A percentile compares a stretch with the other conserved stretches of the same genome.
Evolutionary conservation across 2,113 vertebrate genomes (phyloP).

Genomic region (Callithrix jacchus): DNA sequence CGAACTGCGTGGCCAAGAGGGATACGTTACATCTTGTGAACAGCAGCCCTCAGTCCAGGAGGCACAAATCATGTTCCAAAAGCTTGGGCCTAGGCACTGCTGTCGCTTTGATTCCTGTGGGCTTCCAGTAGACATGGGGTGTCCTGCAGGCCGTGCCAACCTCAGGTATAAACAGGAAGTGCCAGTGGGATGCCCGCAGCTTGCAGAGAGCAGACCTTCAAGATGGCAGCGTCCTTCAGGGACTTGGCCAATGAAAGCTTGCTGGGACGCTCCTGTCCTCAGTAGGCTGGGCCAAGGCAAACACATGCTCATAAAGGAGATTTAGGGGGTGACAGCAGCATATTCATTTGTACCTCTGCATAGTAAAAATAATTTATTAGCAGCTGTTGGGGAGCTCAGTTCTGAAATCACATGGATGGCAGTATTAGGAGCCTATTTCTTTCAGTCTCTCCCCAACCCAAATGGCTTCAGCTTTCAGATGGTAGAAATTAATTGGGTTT

Average conservation of each 20-base stretch:
- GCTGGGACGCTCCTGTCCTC: background rate
- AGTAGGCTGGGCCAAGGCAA: constrained; percentile 53
- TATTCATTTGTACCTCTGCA: constrained; percentile 66
- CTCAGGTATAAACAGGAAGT: background rate
- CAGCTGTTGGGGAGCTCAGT: constrained; percentile 57
- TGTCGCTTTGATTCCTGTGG: accelerated
- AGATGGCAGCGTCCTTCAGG: background rate
- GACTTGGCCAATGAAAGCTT: background rate
- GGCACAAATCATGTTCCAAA: background rate
- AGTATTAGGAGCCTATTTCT: background rate
- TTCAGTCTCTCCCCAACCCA: background rate
- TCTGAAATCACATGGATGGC: background rate
- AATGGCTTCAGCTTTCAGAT: background rate
- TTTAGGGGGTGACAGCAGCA: constrained; percentile 65
- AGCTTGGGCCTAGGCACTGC: accelerated
- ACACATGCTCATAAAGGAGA: constrained; percentile 48
- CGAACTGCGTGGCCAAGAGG: background rate
- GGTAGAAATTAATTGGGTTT: constrained; percentile 23
- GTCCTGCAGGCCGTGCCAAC: background rate
- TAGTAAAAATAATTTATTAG: constrained; percentile 64
- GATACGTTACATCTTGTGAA: accelerated
- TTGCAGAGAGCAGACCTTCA: background rate
- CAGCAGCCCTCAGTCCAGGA: background rate
- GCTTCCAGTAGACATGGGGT: background rate
- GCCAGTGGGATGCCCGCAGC: accelerated